phyloP scores from a whole-genome alignment of 2,113 vertebrate genomes.

The Lipophrys pholis region DNA sequence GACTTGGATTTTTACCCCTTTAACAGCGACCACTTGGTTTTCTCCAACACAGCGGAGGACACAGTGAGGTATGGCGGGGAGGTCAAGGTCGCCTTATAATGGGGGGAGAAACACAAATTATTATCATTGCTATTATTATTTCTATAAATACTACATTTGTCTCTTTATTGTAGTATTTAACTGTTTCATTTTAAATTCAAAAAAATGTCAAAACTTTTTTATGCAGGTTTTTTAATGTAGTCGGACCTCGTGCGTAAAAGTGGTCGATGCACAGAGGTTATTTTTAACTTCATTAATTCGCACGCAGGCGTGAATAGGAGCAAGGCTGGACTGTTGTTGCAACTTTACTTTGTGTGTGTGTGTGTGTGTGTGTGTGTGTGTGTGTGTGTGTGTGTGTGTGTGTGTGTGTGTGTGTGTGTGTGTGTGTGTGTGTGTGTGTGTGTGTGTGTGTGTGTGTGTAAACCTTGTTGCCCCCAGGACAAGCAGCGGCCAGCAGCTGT shows the following conservation, averaged over 20 bases:
- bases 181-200: neutral
- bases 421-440: slow-evolving; percentile 31
- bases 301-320: slow-evolving; percentile 44
- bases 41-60: slow-evolving; percentile 77
- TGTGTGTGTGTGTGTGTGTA: slow-evolving; percentile 45
- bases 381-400: slow-evolving; percentile 34
- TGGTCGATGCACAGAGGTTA: slow-evolving; percentile 44
- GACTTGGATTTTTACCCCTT: slow-evolving; percentile 85
- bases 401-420: slow-evolving; percentile 30
- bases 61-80: slow-evolving; percentile 70
- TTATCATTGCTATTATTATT: neutral
- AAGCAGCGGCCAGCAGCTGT: slow-evolving; percentile 73
- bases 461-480: slow-evolving; percentile 69
- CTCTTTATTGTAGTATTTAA: neutral
- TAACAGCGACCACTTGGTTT: slow-evolving; percentile 86
- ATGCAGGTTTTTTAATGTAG: neutral
- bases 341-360: slow-evolving; percentile 43
- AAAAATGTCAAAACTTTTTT: slow-evolving; percentile 11
- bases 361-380: slow-evolving; percentile 31
- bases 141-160: neutral
- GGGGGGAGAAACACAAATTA: neutral
- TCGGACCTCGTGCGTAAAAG: slow-evolving; percentile 16
- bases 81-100: slow-evolving; percentile 79
- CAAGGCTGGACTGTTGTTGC: slow-evolving; percentile 51
- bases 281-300: slow-evolving; percentile 74